Base-by-base conservation (phyloP, 2,797 vertebrate genomes). In the Enteromius treurensis region DNA sequence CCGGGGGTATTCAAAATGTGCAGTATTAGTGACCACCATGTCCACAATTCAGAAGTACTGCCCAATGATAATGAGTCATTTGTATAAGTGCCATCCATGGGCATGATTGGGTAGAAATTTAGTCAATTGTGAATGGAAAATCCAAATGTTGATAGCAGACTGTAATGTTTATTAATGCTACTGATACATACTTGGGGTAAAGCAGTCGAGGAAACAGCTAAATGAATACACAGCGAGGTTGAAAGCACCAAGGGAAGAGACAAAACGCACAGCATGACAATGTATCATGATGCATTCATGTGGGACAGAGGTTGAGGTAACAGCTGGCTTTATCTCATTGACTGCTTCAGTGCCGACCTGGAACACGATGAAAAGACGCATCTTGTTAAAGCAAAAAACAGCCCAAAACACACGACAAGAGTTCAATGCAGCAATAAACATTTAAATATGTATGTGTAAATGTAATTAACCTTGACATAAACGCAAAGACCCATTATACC, bases 131-230 rank as follows among this genome's bases (percentile, higher is more conserved):
- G 14, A 71, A 19, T 1, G 42, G 23, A 29, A 49, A 29, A 32
- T 71, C 23, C 14, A 70, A 23, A 71, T 49, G 45, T 47, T 73
- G 45, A 5, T 29, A 29, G n/a, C n/a, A 71, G 78, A 86, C 79
- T 79, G 81, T 88, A 88, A 90, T 89, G 60, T 29, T 29, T 29
- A 5, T 15, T 15, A 88, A 83, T 49, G 78, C 65, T 49, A 75
- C 70, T 71, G 76, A 86, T 88, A 85, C 87, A 80, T 86, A 84
- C 76, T 76, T 74, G 70, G 85, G 83, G 87, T 86, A 53, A 88
- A 88, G 86, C 74, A 34, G 55, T 84, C 34, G 78, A 83, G 68
- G 5, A 76, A 81, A 62, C 29, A 2, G 42, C 45, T 15, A 32
- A 64, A 77, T 62, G 32, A 11, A 75, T 32, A 23, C 62, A 70